Conservation (phyloP, 2,888 invertebrate genomes). For the Hemaris fuciformis region DNA sequence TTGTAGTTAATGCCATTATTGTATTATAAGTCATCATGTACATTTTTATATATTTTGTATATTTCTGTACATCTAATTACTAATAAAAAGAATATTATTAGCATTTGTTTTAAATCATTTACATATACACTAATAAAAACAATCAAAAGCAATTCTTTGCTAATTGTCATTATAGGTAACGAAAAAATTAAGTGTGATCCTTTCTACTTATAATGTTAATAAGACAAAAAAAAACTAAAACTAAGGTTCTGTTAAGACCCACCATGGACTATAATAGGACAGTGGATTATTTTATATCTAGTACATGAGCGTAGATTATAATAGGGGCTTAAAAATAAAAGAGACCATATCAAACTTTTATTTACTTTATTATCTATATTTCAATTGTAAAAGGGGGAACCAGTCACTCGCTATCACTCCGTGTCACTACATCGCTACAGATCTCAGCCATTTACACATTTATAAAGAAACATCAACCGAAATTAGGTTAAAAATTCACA, state of each 20-base stretch:
- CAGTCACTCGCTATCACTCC: constrained; percentile 77
- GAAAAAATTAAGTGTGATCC: too few relatives aligned
- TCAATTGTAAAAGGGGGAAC: constrained; percentile 80
- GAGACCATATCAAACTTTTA: constrained; percentile 69
- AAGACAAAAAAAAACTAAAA: too few relatives aligned
- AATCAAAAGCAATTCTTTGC: too few relatives aligned
- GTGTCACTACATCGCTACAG: constrained; percentile 74
- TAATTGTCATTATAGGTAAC: too few relatives aligned
- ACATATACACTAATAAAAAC: too few relatives aligned
- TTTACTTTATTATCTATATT: constrained; percentile 77
- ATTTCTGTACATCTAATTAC: constrained; percentile 57
- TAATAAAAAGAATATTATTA: constrained; percentile 25
- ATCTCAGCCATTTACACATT: constrained; percentile 78
- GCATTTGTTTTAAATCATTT: too few relatives aligned
- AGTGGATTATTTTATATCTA: too few relatives aligned
- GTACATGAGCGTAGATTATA: background rate
- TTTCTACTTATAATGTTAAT: too few relatives aligned
- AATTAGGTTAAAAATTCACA: constrained; percentile 78
- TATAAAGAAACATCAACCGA: constrained; percentile 77
- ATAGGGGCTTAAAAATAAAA: constrained; percentile 50
- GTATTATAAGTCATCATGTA: constrained; percentile 39
- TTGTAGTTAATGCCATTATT: constrained; percentile 18
- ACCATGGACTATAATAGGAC: too few relatives aligned
- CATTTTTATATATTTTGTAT: constrained; percentile 53
- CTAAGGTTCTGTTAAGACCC: too few relatives aligned